Base-by-base conservation (phyloP, 2,888 invertebrate genomes). In the Germaria angustata region DNA sequence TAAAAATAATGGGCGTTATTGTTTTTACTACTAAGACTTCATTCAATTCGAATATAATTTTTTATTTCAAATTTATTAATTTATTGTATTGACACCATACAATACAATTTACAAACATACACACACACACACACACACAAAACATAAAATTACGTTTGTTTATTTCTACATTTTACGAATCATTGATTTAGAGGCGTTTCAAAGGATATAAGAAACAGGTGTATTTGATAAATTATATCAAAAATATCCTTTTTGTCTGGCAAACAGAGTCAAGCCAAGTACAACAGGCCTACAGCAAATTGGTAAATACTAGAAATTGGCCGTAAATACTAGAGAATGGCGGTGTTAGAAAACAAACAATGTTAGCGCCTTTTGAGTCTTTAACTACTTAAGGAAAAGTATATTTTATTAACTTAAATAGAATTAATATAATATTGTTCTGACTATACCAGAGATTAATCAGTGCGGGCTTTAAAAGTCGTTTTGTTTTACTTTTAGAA, bases 51-150 rank as follows among this genome's bases (percentile, higher is more conserved):
- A n/a, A n/a, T 32, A 34, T 13, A 17, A 41, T 65, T 63, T 66
- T 57, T 36, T 28, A 3, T 28, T 28, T 28, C 28, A 55, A 57
- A 55, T 49, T 66, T 66, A 65, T 65, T 44, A 66, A 71, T 71
- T 81, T 76, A 81, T 81, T 71, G 51, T 39, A 65, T 57, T 53
- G 41, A 71, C 80, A 81, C 73, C 66, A 61, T 53, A 80, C 61
- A 68, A 80, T n/a, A 73, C 17, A 72, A 59, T 22, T 32, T 32
- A 22, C 13, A 39, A n/a, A 0, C 11, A 32, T 28, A 28, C 17
- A 55, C 5, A 36, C 13, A 13, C 9, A 13, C 22, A 36, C 7
- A 15, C 36, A 34, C 2, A 22, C 9, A 15, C 1, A n/a, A 24
- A n/a, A 17, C 28, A 41, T 28, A 24, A 63, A 46, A 7, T 36